A percentile compares a stretch with the other conserved stretches of the same genome.
Conservation (phyloP, 2,113 vertebrate species). For the Laticauda colubrina region DNA sequence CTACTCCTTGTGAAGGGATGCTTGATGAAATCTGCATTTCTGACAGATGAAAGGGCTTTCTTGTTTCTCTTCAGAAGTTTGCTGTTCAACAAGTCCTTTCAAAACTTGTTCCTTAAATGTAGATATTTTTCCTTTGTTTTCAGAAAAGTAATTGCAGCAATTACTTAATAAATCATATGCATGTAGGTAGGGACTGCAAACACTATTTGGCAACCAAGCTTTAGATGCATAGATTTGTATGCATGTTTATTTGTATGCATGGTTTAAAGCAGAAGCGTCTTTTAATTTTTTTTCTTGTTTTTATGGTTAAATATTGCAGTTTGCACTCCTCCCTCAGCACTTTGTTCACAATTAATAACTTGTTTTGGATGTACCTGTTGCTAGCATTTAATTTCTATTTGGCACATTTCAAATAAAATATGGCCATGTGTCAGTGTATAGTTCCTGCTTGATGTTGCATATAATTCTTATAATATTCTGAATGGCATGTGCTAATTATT, state of each 20-base stretch:
- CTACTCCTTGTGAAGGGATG: background rate
- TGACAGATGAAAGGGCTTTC: slow-evolving; percentile 36
- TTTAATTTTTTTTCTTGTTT: slow-evolving; percentile 58
- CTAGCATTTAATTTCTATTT: slow-evolving; percentile 69
- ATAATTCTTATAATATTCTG: slow-evolving; percentile 78
- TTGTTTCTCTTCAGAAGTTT: slow-evolving; percentile 10
- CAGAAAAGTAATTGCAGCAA: slow-evolving; percentile 45
- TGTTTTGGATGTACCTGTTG: slow-evolving; percentile 73
- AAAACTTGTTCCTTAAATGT: slow-evolving; percentile 36
- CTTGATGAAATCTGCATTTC: slow-evolving; percentile 45
- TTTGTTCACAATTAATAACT: slow-evolving; percentile 60
- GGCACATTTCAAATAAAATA: slow-evolving; percentile 62
- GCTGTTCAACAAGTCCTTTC: slow-evolving; percentile 24
- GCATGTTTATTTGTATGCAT: slow-evolving; percentile 51
- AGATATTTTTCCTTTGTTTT: slow-evolving; percentile 32
- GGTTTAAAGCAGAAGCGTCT: slow-evolving; percentile 63
- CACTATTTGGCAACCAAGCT: slow-evolving; percentile 52
- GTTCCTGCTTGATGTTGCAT: slow-evolving; percentile 80
- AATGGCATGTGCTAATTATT: slow-evolving; percentile 85
- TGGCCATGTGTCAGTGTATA: slow-evolving; percentile 68
- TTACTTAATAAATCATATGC: slow-evolving; percentile 62
- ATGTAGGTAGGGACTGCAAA: slow-evolving; percentile 16
- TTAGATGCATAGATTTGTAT: slow-evolving; percentile 60
- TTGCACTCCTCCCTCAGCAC: slow-evolving; percentile 12
- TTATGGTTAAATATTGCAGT: slow-evolving; percentile 54